Base-by-base conservation (phyloP, 2,113 vertebrate species). In the Parus major region DNA sequence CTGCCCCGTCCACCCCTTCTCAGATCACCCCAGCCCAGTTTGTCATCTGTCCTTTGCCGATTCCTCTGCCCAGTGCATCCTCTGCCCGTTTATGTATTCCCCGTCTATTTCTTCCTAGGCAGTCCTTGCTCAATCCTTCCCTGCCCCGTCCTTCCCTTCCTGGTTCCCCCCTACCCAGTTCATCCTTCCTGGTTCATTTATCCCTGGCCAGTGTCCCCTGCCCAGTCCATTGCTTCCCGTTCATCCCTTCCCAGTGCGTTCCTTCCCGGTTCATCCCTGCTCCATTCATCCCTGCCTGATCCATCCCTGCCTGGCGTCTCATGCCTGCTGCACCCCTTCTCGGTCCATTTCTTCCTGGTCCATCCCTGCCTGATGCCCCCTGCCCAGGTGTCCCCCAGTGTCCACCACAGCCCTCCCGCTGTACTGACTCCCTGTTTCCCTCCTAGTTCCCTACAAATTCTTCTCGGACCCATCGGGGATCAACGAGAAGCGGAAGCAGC, bases 401-500 rank as follows among this genome's bases (percentile, higher is more conserved):
- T n/a, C 33, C 36, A 5, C 23, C 13, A 27, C 15, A 2, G 7
- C 39, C 49, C 14, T 22, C 33, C 23, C 1, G 0, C 31, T 4
- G 27, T 15, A 3, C 47, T 77, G 28, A 59, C 17, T 8, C 39
- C 17, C 20, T 2, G 6, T 35, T 46, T 46, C 36, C 21, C 14
- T 50, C 50, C 23, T 96, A 99, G 99, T 99, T 21, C 99, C 98
- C 7, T 99, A 99, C 97, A 99, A 99, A 94, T 99, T 99, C 91
- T 99, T 99, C 97, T 98, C 98, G 11, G 99, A 99, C 87, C 98
- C 99, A 0, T 99, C 98, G 8, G 98, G 98, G 70, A 98, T 99
- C 95, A 99, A 99, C 29, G 99, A 99, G 98, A 99, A 99, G 97
- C 93, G 99, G 86, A 99, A 99, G 97, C 99, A 99, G 98, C 96